These are phyloP conservation scores for Bimastos eiseni DNA, from an alignment of 2,888 invertebrate genomes.

Conservation along the genomic window DNA sequence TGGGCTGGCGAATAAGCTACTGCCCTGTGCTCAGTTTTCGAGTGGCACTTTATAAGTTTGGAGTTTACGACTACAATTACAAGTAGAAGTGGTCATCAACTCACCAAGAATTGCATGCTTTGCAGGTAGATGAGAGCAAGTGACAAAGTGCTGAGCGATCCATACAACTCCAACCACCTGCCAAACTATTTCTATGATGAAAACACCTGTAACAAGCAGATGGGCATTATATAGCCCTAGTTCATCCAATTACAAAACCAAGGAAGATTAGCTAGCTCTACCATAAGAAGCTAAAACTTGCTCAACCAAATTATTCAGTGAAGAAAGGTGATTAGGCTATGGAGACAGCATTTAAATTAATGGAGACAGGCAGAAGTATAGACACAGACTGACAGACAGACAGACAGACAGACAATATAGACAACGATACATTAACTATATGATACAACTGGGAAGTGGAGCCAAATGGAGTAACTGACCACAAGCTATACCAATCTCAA, in stretches of 20 bases:
- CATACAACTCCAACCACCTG: constrained; percentile 73
- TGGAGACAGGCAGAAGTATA: neutral
- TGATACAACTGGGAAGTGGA: neutral
- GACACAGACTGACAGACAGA: neutral
- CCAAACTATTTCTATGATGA: constrained; percentile 76
- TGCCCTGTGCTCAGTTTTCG: too few species aligned
- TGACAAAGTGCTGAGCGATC: constrained; percentile 72
- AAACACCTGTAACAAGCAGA: constrained; percentile 65
- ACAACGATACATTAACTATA: neutral
- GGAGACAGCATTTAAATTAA: neutral
- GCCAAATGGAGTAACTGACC: too few species aligned
- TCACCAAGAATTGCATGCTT: constrained; percentile 78
- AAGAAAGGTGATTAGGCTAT: neutral
- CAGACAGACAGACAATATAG: neutral
- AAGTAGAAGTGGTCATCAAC: constrained; percentile 10
- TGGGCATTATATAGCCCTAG: neutral
- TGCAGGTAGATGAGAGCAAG: constrained; percentile 70
- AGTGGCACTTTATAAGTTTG: too few species aligned
- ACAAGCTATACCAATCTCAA: too few species aligned
- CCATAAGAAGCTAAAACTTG: neutral
- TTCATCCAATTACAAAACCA: too few species aligned
- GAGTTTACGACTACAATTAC: too few species aligned
- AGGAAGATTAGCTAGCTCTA: neutral
- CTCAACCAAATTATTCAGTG: neutral
- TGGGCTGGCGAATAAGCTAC: too few species aligned